Percentiles rank a stretch among this genome's conserved stretches.
Conservation (phyloP, 2,888 invertebrate species). For the Limnephilus marmoratus region DNA sequence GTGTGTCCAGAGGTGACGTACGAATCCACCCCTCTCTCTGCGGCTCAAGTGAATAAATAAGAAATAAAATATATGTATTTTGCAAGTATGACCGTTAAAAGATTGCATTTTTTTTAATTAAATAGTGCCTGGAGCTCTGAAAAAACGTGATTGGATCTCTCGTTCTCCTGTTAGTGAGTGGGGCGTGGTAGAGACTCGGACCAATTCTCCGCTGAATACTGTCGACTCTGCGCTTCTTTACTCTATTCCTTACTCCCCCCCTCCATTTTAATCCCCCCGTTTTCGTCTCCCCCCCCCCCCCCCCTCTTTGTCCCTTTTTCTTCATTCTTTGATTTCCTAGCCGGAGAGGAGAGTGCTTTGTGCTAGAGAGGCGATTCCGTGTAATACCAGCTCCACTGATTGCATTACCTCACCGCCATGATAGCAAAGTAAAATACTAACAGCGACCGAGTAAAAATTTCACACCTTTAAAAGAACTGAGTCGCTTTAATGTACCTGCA, state of each 20-base stretch:
- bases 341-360: neutral
- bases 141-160: conserved; percentile 13
- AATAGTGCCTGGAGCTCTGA: neutral
- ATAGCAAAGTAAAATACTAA: neutral
- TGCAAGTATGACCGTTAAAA: neutral
- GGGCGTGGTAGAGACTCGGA: neutral
- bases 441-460: neutral
- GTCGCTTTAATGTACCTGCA: neutral
- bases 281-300: neutral
- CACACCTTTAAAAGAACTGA: neutral
- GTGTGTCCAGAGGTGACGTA: too few species aligned
- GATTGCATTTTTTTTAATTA: conserved; percentile 35
- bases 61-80: too few species aligned
- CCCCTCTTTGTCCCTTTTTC: neutral
- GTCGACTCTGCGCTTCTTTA: neutral
- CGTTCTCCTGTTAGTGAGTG: neutral
- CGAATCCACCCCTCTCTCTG: too few species aligned
- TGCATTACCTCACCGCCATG: neutral
- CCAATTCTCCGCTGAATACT: conserved; percentile 10
- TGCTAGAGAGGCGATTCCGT: neutral
- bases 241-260: neutral
- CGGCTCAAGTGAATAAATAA: too few species aligned
- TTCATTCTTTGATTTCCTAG: neutral
- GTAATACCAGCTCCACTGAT: neutral
- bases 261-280: neutral